Evolutionary conservation across 2,113 vertebrate species (phyloP).

Genomic region (Nipponia nippon): DNA sequence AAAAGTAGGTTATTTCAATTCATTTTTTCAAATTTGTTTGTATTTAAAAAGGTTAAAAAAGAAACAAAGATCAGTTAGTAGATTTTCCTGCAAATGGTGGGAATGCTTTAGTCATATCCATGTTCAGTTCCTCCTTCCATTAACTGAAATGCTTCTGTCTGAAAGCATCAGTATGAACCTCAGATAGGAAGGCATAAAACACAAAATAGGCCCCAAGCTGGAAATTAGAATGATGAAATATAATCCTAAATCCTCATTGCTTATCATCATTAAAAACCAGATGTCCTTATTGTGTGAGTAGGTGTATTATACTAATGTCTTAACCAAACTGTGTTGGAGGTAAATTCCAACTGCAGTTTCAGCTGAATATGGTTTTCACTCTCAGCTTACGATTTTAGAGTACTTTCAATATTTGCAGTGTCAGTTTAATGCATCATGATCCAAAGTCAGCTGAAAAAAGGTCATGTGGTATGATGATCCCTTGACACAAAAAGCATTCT

Average conservation of each 20-base stretch:
- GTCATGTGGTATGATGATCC: not conserved
- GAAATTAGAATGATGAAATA: not conserved
- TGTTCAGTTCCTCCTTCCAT: not conserved
- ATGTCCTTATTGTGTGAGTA: not conserved
- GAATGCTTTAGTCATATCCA: not conserved
- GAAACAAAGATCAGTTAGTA: not conserved
- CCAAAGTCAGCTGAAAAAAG: not conserved
- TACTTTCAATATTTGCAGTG: not conserved
- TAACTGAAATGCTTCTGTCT: not conserved
- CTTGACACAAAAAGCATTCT: not conserved
- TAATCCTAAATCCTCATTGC: not conserved
- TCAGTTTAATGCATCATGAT: not conserved
- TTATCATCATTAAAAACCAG: not conserved
- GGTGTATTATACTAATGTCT: not conserved
- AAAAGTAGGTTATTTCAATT: not conserved
- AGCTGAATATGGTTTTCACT: not conserved
- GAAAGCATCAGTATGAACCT: not conserved
- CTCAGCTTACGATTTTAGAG: not conserved
- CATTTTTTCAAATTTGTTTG: not conserved
- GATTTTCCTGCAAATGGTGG: not conserved
- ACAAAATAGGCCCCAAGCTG: not conserved
- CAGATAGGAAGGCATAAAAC: not conserved
- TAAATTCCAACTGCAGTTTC: not conserved
- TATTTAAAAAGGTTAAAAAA: not conserved
- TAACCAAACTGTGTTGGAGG: not conserved